Conservation (phyloP, 2,113 vertebrate genomes). For the Oryzias woworae region DNA sequence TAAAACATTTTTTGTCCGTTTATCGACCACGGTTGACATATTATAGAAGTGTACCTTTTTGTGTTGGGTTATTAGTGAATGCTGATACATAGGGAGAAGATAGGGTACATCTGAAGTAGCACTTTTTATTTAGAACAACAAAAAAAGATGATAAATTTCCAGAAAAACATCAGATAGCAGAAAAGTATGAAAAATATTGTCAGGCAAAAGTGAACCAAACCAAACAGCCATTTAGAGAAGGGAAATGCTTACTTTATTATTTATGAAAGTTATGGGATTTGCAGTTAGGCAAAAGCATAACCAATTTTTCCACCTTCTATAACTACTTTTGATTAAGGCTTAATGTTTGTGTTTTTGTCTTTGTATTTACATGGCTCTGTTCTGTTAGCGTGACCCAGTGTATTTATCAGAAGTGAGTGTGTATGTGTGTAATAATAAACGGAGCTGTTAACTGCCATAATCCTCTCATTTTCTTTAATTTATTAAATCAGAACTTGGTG, state of each 20-base stretch:
- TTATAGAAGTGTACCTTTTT: conserved; percentile 8
- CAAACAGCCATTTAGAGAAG: neutral
- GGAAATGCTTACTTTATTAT: neutral
- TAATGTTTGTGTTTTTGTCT: conserved; percentile 32
- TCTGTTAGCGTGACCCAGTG: conserved; percentile 20
- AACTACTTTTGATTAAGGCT: conserved; percentile 7
- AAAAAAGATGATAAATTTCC: neutral
- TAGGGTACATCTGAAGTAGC: conserved; percentile 26
- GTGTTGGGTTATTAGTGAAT: conserved; percentile 18
- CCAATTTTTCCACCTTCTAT: conserved; percentile 13
- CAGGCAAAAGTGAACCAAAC: neutral
- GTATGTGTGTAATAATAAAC: conserved; percentile 68
- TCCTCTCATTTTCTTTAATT: too few species aligned
- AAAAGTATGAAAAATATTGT: neutral
- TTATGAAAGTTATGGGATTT: conserved; percentile 8
- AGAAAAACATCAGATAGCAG: neutral
- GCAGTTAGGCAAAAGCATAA: conserved; percentile 17
- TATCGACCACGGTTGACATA: conserved; percentile 10
- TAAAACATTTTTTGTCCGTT: conserved; percentile 3
- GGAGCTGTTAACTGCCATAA: conserved; percentile 47
- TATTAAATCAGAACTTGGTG: too few species aligned
- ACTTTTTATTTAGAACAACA: conserved; percentile 36
- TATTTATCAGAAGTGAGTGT: conserved; percentile 53
- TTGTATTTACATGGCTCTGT: conserved; percentile 24
- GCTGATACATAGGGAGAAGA: conserved; percentile 8